phyloP scores from a whole-genome alignment of 2,113 vertebrate genomes.

The Silurus meridionalis region DNA sequence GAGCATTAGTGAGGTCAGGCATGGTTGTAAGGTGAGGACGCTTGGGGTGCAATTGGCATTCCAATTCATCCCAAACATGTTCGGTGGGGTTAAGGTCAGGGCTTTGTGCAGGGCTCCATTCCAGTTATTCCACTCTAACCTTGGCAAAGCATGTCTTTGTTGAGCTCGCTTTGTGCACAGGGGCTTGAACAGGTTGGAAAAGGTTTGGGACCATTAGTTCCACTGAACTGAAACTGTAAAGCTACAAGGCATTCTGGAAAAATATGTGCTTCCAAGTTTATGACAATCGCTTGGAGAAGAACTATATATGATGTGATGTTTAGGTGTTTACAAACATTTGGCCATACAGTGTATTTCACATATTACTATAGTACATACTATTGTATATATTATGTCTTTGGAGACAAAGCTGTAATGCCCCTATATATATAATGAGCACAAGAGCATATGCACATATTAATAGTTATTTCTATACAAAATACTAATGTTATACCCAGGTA shows the following conservation, averaged over 20 bases:
- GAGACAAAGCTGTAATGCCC: slow-evolving; percentile 4
- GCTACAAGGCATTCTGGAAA: background rate
- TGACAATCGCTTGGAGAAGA: background rate
- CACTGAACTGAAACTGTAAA: background rate
- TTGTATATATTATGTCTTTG: background rate
- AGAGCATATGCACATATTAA: background rate
- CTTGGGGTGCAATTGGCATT: too few species aligned
- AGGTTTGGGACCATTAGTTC: background rate
- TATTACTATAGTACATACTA: background rate
- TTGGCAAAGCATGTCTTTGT: background rate
- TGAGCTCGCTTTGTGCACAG: background rate
- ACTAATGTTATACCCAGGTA: background rate
- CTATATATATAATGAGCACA: too few species aligned
- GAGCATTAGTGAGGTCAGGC: too few species aligned
- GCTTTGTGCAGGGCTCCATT: too few species aligned
- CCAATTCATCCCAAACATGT: too few species aligned
- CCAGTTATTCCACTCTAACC: too few species aligned
- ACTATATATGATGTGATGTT: background rate
- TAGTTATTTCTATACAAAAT: background rate
- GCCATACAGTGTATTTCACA: background rate
- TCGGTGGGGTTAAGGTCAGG: too few species aligned
- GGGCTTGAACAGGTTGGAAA: background rate
- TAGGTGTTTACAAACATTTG: background rate
- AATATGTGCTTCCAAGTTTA: background rate
- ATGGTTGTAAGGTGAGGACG: too few species aligned